Percentiles rank a stretch among this genome's conserved stretches.
Evolutionary conservation across 2,888 invertebrate genomes (phyloP).

Genomic region (Abrostola tripartita): DNA sequence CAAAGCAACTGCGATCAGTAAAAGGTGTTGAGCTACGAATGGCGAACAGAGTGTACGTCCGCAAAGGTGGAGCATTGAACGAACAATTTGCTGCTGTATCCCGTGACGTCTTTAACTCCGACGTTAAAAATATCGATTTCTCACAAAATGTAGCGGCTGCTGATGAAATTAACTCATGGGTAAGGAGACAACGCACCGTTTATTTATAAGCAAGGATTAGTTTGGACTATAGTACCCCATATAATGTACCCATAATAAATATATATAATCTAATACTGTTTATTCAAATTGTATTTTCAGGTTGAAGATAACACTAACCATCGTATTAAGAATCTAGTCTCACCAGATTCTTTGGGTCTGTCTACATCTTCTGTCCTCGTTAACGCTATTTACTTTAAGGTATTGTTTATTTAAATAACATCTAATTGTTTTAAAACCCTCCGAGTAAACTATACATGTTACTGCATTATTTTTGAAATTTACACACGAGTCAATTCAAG

Average conservation of each 20-base stretch:
- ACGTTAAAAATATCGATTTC: constrained; percentile 90
- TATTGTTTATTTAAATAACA: constrained; percentile 48
- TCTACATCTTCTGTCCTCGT: constrained; percentile 91
- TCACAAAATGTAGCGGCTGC: constrained; percentile 75
- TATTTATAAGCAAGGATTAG: too few relatives aligned
- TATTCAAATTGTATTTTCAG: constrained; percentile 57
- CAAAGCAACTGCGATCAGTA: constrained; percentile 61
- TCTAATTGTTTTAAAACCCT: too few relatives aligned
- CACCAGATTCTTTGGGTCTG: constrained; percentile 79
- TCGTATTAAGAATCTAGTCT: constrained; percentile 88
- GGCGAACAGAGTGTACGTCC: constrained; percentile 91
- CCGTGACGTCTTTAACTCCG: constrained; percentile 88
- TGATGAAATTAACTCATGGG: constrained; percentile 93
- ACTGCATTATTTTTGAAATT: too few relatives aligned
- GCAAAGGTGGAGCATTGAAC: constrained; percentile 82
- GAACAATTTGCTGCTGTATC: constrained; percentile 87
- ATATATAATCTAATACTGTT: neutral
- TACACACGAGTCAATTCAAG: too few relatives aligned
- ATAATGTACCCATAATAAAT: neutral
- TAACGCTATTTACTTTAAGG: constrained; percentile 96
- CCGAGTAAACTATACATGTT: too few relatives aligned
- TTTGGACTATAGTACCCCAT: too few relatives aligned
- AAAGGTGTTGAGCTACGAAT: constrained; percentile 88
- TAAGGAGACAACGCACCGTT: constrained; percentile 46
- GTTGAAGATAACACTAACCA: constrained; percentile 81